Conservation (phyloP, 2,888 invertebrate genomes). For the Epinotia demarniana region DNA sequence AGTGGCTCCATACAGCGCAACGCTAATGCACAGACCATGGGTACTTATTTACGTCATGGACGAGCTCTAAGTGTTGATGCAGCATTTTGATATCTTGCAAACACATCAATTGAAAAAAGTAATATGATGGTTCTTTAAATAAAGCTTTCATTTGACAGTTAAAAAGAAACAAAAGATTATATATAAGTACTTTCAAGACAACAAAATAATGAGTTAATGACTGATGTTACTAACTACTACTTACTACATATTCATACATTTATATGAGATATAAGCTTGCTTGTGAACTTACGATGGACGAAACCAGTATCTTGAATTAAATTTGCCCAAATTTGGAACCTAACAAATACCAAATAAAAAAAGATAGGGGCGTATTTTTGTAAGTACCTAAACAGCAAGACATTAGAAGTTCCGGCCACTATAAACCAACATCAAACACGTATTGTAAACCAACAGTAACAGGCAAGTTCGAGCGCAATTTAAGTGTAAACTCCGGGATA, state of each 20-base stretch:
- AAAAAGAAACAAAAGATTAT: too few relatives aligned
- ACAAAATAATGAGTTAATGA: too few relatives aligned
- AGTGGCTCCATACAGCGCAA: conserved; percentile 23
- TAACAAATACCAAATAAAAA: too few relatives aligned
- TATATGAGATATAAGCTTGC: too few relatives aligned
- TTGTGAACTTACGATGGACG: too few relatives aligned
- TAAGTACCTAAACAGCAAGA: background rate
- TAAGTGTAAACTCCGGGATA: conserved; percentile 37
- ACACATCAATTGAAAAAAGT: background rate
- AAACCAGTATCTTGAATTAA: too few relatives aligned
- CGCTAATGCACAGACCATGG: conserved; percentile 21
- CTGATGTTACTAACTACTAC: too few relatives aligned
- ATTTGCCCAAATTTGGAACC: too few relatives aligned
- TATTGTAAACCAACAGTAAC: conserved; percentile 32
- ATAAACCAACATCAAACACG: conserved; percentile 23
- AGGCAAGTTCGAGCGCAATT: conserved; percentile 27
- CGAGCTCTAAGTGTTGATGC: background rate
- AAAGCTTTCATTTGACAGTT: too few relatives aligned
- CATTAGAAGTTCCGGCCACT: background rate
- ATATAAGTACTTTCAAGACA: too few relatives aligned
- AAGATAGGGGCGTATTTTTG: background rate
- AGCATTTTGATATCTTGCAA: too few relatives aligned
- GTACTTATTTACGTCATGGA: background rate
- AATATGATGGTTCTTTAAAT: background rate
- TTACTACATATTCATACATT: too few relatives aligned